A percentile compares a stretch with the other conserved stretches of the same genome.
Evolutionary conservation across 2,113 vertebrate species (phyloP).

Genomic region (Pelecanus crispus): DNA sequence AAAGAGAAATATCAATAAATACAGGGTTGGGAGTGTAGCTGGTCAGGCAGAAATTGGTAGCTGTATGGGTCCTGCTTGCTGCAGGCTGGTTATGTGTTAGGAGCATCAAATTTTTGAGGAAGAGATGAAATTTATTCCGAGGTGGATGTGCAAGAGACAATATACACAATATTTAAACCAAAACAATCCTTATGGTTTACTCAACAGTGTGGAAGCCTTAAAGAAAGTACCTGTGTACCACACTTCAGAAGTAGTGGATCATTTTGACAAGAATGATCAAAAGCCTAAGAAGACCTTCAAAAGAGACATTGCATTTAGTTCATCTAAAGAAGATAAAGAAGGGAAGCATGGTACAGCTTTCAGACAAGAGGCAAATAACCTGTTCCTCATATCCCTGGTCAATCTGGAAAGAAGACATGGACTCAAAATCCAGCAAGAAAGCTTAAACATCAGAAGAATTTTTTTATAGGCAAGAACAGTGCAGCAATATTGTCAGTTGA

Average conservation of each 20-base stretch:
- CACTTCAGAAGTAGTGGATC: neutral
- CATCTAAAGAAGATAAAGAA: neutral
- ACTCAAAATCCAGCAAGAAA: neutral
- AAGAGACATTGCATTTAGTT: neutral
- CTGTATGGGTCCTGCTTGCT: neutral
- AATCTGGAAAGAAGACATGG: neutral
- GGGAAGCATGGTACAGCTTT: neutral
- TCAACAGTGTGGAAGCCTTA: neutral
- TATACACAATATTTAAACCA: neutral
- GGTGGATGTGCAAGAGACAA: neutral
- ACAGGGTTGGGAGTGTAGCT: neutral
- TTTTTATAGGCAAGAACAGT: neutral
- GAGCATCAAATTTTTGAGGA: neutral
- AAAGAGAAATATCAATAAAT: constrained; percentile 10
- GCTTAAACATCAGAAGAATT: neutral
- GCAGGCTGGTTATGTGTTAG: neutral
- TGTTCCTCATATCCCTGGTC: neutral
- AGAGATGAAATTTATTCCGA: neutral
- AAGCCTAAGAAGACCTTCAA: neutral
- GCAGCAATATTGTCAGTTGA: neutral
- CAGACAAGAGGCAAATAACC: neutral
- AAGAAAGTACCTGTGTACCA: neutral
- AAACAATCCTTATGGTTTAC: neutral
- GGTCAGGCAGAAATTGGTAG: neutral
- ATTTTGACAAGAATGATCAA: neutral